Evolutionary conservation across 1,140 invertebrate species (phyloP).

Genomic region (Aphis gossypii): DNA sequence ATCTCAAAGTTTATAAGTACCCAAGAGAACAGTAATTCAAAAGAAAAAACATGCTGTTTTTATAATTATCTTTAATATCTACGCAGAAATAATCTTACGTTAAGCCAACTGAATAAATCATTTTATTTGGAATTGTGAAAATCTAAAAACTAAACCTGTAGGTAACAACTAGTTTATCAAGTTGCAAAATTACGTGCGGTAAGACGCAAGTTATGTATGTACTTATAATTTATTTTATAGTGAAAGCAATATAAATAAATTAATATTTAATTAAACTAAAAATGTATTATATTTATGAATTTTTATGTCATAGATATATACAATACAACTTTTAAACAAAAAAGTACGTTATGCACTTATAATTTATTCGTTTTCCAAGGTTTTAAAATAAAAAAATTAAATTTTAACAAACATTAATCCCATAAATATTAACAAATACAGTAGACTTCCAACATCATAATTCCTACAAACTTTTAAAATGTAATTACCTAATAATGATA

Average conservation of each 20-base stretch:
- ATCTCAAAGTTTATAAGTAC: neutral
- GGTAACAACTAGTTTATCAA: conserved; percentile 21
- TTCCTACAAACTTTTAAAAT: neutral
- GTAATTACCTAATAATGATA: neutral
- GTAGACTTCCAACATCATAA: neutral
- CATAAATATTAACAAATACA: neutral
- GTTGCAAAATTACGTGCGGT: neutral
- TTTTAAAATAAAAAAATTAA: conserved; percentile 1
- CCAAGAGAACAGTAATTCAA: too few relatives aligned
- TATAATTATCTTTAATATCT: neutral
- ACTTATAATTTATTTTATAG: conserved; percentile 5
- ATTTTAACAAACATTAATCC: neutral
- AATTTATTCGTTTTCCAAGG: neutral
- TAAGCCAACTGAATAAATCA: neutral
- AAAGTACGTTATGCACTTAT: neutral
- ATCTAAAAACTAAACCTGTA: neutral
- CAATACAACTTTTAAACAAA: neutral
- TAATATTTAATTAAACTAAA: neutral
- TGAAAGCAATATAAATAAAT: conserved; percentile 7
- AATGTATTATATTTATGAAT: neutral
- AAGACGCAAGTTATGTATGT: neutral
- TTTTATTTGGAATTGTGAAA: neutral
- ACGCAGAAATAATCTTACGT: neutral
- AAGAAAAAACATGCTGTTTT: neutral
- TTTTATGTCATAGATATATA: neutral